phyloP scores from a whole-genome alignment of 1,140 invertebrate genomes.

The Hirudo medicinalis region DNA sequence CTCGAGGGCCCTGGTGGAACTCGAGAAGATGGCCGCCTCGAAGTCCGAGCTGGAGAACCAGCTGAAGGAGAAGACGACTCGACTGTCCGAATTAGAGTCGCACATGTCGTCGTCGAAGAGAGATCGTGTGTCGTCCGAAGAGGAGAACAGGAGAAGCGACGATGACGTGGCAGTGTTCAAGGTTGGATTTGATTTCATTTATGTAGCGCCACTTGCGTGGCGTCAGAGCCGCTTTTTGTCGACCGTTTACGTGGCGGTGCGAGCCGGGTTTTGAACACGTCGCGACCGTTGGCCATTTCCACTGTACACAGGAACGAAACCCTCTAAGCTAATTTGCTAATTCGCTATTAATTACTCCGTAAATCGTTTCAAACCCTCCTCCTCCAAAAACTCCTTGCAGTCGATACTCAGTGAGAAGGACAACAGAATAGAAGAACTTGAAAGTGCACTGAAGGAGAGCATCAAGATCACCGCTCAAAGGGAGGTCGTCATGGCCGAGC shows the following conservation, averaged over 20 bases:
- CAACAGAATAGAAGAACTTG: slow-evolving; percentile 56
- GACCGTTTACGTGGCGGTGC: background rate
- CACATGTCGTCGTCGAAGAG: too few species aligned
- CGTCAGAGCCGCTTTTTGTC: too few species aligned
- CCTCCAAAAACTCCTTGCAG: background rate
- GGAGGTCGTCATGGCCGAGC: slow-evolving; percentile 44
- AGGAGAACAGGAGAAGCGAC: background rate
- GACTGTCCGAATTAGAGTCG: too few species aligned
- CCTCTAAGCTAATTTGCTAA: background rate
- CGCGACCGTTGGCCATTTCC: background rate
- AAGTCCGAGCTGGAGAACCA: too few species aligned
- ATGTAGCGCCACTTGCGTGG: too few species aligned
- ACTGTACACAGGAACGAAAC: too few species aligned
- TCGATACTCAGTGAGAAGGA: slow-evolving; percentile 26
- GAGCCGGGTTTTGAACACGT: background rate
- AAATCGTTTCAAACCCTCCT: background rate
- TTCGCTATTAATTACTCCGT: background rate
- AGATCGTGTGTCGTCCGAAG: too few species aligned
- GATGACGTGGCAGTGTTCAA: slow-evolving; percentile 2
- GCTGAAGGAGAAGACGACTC: too few species aligned
- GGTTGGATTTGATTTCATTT: background rate
- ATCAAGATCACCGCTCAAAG: slow-evolving; percentile 46
- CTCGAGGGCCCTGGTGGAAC: too few species aligned
- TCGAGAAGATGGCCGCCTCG: too few species aligned
- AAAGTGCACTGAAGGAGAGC: slow-evolving; percentile 56